A percentile compares a stretch with the other conserved stretches of the same genome.
These are phyloP conservation scores for Ceratina australensis DNA, from an alignment of 1,140 invertebrate species.

Conservation along the genomic window DNA sequence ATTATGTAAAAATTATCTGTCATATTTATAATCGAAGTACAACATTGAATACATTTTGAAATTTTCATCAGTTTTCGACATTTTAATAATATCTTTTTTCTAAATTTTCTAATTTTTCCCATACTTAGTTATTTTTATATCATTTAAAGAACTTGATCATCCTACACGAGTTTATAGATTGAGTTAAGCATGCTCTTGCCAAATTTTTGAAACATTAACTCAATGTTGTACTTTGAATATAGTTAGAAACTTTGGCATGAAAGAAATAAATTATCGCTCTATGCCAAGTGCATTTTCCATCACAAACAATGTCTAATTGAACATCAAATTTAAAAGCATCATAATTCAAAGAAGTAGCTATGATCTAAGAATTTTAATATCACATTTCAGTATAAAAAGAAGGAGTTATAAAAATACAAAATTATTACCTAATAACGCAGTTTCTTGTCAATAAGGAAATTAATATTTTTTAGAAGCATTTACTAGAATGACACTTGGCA, in stretches of 20 bases:
- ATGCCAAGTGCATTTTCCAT: slow-evolving; percentile 50
- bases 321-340: neutral
- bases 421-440: slow-evolving; percentile 41
- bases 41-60: slow-evolving; percentile 34
- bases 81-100: neutral
- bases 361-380: slow-evolving; percentile 35
- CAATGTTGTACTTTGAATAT: slow-evolving; percentile 59
- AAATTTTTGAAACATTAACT: slow-evolving; percentile 5
- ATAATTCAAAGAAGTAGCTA: too few species aligned
- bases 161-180: neutral
- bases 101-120: neutral
- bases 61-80: neutral
- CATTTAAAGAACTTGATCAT: slow-evolving; percentile 9
- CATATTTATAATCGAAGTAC: slow-evolving; percentile 50
- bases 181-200: too few species aligned
- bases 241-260: slow-evolving; percentile 57
- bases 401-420: slow-evolving; percentile 51
- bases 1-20: slow-evolving; percentile 52
- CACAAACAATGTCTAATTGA: slow-evolving; percentile 21
- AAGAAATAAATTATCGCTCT: slow-evolving; percentile 53
- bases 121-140: slow-evolving; percentile 15
- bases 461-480: neutral
- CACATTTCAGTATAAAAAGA: slow-evolving; percentile 57
- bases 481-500: slow-evolving; percentile 45
- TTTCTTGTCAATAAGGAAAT: slow-evolving; percentile 40